Percentiles rank a stretch among this genome's conserved stretches.
These are phyloP conservation scores for Helobdella robusta DNA, from an alignment of 2,888 invertebrate genomes.

Conservation along the genomic window DNA sequence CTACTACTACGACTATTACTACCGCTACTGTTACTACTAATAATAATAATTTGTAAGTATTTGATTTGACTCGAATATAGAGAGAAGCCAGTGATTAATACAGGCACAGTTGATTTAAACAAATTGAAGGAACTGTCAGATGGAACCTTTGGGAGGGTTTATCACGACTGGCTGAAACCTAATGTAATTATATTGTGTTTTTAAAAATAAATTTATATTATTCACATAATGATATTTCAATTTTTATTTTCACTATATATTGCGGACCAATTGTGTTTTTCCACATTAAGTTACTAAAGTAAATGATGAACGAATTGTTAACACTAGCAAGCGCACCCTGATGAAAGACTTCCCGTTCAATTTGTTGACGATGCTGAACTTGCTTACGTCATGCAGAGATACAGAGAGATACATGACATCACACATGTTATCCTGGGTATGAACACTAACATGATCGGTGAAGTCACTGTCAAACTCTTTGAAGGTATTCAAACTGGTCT, in stretches of 20 bases:
- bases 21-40: too few relatives aligned
- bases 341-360: constrained; percentile 76
- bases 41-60: too few relatives aligned
- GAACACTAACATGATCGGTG: constrained; percentile 57
- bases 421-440: constrained; percentile 77
- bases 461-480: constrained; percentile 89
- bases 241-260: not conserved
- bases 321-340: constrained; percentile 80
- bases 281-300: too few relatives aligned
- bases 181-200: constrained; percentile 56
- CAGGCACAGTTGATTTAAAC: constrained; percentile 66
- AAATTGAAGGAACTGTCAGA: constrained; percentile 63
- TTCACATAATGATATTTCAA: not conserved
- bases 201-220: constrained; percentile 4
- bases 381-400: constrained; percentile 92
- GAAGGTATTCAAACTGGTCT: constrained; percentile 88
- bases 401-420: constrained; percentile 91
- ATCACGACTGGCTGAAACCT: constrained; percentile 69
- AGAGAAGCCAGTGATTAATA: constrained; percentile 77
- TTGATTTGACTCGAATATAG: constrained; percentile 36
- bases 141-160: constrained; percentile 74
- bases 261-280: too few relatives aligned
- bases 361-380: constrained; percentile 80
- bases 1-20: too few relatives aligned
- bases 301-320: not conserved